phyloP scores from a whole-genome alignment of 2,888 invertebrate genomes.

The Coenonympha arcania region DNA sequence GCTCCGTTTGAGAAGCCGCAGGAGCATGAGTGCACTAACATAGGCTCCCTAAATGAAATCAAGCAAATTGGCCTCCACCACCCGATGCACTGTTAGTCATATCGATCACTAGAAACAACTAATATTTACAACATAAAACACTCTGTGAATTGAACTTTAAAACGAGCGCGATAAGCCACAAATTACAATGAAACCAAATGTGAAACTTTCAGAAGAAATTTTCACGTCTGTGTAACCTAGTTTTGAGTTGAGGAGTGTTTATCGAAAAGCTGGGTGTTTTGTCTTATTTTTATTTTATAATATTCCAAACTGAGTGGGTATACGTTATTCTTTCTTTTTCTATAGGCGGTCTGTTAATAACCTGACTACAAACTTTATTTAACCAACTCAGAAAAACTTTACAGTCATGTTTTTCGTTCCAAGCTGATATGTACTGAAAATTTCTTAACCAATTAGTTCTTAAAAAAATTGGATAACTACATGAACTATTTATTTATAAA shows the following conservation, averaged over 20 bases:
- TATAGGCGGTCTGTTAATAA: too few relatives aligned
- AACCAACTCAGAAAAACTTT: too few relatives aligned
- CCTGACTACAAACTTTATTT: too few relatives aligned
- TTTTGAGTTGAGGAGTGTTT: not conserved
- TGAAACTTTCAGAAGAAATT: not conserved
- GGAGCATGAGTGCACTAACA: slow-evolving; percentile 13
- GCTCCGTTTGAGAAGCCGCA: not conserved
- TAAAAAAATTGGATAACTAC: too few relatives aligned
- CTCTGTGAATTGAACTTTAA: not conserved
- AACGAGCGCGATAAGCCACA: not conserved
- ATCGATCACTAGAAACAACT: not conserved
- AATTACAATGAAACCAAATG: not conserved
- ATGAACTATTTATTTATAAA: too few relatives aligned
- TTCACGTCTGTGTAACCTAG: not conserved
- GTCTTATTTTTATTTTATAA: too few relatives aligned
- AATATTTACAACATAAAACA: not conserved
- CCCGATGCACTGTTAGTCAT: slow-evolving; percentile 35
- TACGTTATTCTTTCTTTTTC: too few relatives aligned
- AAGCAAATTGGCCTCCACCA: slow-evolving; percentile 53
- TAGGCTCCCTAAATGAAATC: slow-evolving; percentile 48
- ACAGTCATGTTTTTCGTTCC: too few relatives aligned
- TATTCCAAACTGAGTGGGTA: too few relatives aligned
- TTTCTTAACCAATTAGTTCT: too few relatives aligned
- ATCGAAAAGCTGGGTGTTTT: too few relatives aligned
- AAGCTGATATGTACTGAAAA: too few relatives aligned